Conservation (phyloP, 2,888 invertebrate genomes). For the Apodemia zela region DNA sequence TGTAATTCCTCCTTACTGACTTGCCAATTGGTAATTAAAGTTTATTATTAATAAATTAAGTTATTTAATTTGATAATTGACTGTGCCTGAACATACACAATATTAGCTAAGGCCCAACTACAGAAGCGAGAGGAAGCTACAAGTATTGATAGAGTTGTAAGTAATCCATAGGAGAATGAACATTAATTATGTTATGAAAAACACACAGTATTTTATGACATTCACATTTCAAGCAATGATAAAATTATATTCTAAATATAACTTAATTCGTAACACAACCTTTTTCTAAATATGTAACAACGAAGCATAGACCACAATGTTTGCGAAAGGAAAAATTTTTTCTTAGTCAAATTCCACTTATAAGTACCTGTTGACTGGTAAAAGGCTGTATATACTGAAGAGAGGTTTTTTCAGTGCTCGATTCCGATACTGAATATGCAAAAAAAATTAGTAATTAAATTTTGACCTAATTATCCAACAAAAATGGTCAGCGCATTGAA, state of each 20-base stretch:
- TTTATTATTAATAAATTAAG: background rate
- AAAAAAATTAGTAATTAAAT: too few species aligned
- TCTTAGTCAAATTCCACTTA: too few species aligned
- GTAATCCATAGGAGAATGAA: constrained; percentile 2
- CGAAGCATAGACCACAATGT: background rate
- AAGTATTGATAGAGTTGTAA: constrained; percentile 13
- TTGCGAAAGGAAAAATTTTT: too few species aligned
- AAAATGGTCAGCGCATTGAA: too few species aligned
- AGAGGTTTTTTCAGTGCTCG: too few species aligned
- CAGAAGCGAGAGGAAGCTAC: constrained; percentile 14
- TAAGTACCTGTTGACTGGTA: too few species aligned
- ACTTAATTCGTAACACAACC: background rate
- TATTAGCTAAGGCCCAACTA: constrained; percentile 10
- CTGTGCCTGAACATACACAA: constrained; percentile 13
- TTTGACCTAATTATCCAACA: too few species aligned
- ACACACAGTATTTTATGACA: background rate
- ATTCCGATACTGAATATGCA: too few species aligned
- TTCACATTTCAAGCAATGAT: background rate
- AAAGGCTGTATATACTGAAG: too few species aligned
- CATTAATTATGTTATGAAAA: constrained; percentile 1
- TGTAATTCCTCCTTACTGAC: background rate
- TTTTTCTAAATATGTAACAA: background rate
- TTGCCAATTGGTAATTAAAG: background rate
- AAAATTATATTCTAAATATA: background rate
- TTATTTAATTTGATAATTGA: background rate